phyloP scores from a whole-genome alignment of 2,888 invertebrate genomes.

The Marasmarcha lunaedactyla region DNA sequence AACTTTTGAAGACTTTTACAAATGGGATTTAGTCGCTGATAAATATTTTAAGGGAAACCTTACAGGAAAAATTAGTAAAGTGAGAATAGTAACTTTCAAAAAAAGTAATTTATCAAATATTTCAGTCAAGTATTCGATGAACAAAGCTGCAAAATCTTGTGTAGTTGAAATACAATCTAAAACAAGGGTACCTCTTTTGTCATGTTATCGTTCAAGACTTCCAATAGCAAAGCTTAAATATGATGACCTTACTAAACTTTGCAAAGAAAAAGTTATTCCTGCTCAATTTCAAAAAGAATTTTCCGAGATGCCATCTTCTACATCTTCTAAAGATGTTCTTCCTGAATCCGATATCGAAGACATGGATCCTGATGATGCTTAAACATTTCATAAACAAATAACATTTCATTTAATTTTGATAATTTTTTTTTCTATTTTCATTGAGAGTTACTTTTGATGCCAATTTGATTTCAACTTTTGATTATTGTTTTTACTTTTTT shows the following conservation, averaged over 20 bases:
- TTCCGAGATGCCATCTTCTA: not conserved
- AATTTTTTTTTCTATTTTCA: too few species aligned
- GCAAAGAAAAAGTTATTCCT: conserved; percentile 2
- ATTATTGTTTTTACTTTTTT: too few species aligned
- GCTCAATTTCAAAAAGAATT: conserved; percentile 6
- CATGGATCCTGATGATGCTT: not conserved
- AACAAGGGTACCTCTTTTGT: not conserved
- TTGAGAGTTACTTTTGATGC: too few species aligned
- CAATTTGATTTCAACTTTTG: too few species aligned
- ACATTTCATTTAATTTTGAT: too few species aligned
- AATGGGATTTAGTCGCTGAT: not conserved
- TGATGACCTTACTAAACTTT: not conserved
- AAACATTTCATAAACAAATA: too few species aligned
- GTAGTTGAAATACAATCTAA: not conserved
- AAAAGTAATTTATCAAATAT: not conserved
- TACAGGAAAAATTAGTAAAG: not conserved
- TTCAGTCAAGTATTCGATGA: not conserved
- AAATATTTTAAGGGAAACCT: not conserved
- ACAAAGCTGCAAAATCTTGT: conserved; percentile 2
- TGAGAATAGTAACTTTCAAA: not conserved
- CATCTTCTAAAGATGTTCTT: not conserved
- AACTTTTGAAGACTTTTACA: not conserved
- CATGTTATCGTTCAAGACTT: conserved; percentile 2
- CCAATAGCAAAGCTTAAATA: conserved; percentile 5
- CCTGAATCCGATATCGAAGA: conserved; percentile 2